Base-by-base conservation (phyloP, 1,140 invertebrate species). In the Caenorhabditis latens region DNA sequence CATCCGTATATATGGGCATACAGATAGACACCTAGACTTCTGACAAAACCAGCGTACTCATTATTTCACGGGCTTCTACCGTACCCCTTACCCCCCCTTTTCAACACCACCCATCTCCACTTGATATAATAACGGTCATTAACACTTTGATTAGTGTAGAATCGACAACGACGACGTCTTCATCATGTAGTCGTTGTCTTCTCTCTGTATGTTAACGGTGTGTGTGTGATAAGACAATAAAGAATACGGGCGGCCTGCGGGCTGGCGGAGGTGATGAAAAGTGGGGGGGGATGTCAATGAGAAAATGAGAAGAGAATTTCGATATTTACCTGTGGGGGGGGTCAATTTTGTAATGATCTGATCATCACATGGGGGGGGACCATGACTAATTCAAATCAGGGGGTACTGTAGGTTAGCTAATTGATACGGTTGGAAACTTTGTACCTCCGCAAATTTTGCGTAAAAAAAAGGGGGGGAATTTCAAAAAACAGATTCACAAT, bases 101-200 rank as follows among this genome's bases (percentile, higher is more conserved):
- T 58, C 55, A 19, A 9, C 50, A 16, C 50, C 50, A 13, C 65
- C 32, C n/a, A n/a, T 32, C 19, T 71, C 24, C 7, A 42, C 21
- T 65, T 71, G 40, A 71, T 46, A 71, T 71, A 71, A 71, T 71
- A 71, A 71, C 65, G 65, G 65, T 71, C 65, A 71, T 71, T 71
- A 71, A 71, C 65, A 71, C 65, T 71, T 71, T 71, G 65, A 71
- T 71, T 71, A 71, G 65, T 71, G 24, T 65, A 40, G 16, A n/a
- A n/a, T n/a, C n/a, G n/a, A n/a, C n/a, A n/a, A 11, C 11, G 21
- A 2, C 50, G 50, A 53, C 50, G 50, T 53, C 50, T 61, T n/a
- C 58, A 19, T 65, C 32, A 32, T 32, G 32, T 32, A 32, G 21
- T 40, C 63, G 24, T 7, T 40, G 8, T 71, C 8, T 58, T 46